Percentiles rank a stretch among this genome's conserved stretches.
These are phyloP conservation scores for Paedocypris sp. DNA, from an alignment of 2,113 vertebrate genomes.

Conservation along the genomic window DNA sequence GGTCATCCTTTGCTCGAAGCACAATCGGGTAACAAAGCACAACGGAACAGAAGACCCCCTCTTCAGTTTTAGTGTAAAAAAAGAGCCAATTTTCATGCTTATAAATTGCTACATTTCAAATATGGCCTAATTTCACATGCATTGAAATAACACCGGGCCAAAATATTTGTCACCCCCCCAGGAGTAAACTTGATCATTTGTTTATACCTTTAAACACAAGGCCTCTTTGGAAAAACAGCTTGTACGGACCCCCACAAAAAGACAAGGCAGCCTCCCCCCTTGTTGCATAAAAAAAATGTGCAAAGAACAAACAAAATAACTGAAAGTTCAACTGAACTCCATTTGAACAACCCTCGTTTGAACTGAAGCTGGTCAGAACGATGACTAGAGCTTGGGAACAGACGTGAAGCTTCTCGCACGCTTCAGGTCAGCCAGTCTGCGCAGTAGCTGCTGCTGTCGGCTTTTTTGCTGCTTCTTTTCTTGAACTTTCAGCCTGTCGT, in stretches of 20 bases:
- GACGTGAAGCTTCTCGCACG: slow-evolving; percentile 55
- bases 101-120: slow-evolving; percentile 31
- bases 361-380: too few relatives aligned
- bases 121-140: slow-evolving; percentile 28
- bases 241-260: slow-evolving; percentile 11
- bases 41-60: neutral
- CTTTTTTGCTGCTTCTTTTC: slow-evolving; percentile 80
- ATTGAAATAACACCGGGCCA: neutral
- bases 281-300: slow-evolving; percentile 57
- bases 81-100: slow-evolving; percentile 22
- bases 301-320: slow-evolving; percentile 59
- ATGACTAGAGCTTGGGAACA: neutral
- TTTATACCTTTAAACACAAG: neutral
- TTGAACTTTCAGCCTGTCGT: slow-evolving; percentile 68
- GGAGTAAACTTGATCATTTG: too few relatives aligned
- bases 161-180: too few relatives aligned
- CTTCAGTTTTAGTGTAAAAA: too few relatives aligned
- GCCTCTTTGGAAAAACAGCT: slow-evolving; percentile 26
- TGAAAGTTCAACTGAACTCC: too few relatives aligned
- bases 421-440: slow-evolving; percentile 75
- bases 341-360: too few relatives aligned
- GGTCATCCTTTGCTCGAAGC: neutral
- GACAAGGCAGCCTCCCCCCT: slow-evolving; percentile 33
- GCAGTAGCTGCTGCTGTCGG: slow-evolving; percentile 73
- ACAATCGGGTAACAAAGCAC: neutral